These are phyloP conservation scores for Drosophila mulleri DNA, from an alignment of 2,888 invertebrate species.

Conservation along the genomic window DNA sequence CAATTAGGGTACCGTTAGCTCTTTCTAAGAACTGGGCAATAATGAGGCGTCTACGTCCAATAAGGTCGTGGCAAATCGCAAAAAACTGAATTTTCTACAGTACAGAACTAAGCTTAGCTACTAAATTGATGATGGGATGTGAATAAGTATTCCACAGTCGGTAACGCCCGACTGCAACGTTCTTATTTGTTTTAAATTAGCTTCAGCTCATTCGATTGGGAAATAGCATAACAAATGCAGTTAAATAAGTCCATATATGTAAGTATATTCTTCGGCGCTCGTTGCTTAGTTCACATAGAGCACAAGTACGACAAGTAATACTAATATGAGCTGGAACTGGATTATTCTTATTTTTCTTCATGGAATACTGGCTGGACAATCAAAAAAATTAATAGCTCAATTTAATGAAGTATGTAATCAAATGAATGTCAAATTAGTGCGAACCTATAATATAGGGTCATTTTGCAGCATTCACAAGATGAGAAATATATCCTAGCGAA, in stretches of 20 bases:
- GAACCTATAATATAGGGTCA: not conserved
- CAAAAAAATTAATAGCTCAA: not conserved
- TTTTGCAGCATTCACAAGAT: not conserved
- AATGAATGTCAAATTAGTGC: not conserved
- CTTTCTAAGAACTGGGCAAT: no score
- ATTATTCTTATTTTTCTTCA: not conserved
- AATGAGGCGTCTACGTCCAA: no score
- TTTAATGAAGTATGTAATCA: not conserved
- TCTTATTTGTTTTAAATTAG: no score
- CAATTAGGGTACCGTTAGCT: no score
- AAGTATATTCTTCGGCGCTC: not conserved
- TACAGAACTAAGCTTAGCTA: no score
- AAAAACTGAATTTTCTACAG: no score
- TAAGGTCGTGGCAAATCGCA: no score
- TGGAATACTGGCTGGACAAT: not conserved
- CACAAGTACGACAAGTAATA: not conserved
- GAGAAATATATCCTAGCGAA: not conserved
- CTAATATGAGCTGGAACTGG: not conserved
- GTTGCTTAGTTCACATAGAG: not conserved
- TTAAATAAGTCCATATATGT: not conserved
- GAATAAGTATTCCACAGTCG: no score
- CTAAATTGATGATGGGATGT: no score
- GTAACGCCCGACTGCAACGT: no score
- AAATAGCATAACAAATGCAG: not conserved
- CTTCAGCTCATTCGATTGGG: not conserved